Percentiles rank a stretch among this genome's conserved stretches.
These are phyloP conservation scores for Candoia aspera DNA, from an alignment of 2,113 vertebrate genomes.

Conservation along the genomic window DNA sequence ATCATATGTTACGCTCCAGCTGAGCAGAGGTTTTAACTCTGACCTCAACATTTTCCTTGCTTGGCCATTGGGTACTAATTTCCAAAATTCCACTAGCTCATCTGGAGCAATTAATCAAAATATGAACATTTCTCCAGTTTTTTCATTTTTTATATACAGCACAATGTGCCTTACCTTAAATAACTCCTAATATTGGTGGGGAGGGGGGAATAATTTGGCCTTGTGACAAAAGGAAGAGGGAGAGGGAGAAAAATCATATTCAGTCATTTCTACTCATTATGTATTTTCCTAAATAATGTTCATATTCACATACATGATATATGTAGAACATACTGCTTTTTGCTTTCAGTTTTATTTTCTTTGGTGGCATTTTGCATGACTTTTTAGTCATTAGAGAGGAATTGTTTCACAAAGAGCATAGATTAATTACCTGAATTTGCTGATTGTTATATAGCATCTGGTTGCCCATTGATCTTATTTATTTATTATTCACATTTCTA, in stretches of 20 bases:
- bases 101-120: background rate
- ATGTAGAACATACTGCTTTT: background rate
- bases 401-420: conserved; percentile 41
- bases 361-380: conserved; percentile 15
- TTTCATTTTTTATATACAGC: background rate
- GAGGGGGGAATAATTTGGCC: background rate
- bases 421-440: conserved; percentile 47
- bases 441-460: conserved; percentile 36
- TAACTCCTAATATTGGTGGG: background rate
- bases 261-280: background rate
- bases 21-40: background rate
- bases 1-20: background rate
- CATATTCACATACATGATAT: accelerated
- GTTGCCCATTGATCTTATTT: conserved; percentile 48
- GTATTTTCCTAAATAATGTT: accelerated
- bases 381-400: conserved; percentile 38
- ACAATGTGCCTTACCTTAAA: background rate
- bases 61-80: background rate
- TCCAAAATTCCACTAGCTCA: background rate
- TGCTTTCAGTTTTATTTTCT: conserved; percentile 1
- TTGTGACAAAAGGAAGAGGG: background rate
- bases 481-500: too few species aligned
- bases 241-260: accelerated
- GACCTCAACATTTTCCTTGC: background rate
- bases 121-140: background rate